These are phyloP conservation scores for Stylophora pistillata DNA, from an alignment of 64 coral and sea anemone species.

Conservation along the genomic window DNA sequence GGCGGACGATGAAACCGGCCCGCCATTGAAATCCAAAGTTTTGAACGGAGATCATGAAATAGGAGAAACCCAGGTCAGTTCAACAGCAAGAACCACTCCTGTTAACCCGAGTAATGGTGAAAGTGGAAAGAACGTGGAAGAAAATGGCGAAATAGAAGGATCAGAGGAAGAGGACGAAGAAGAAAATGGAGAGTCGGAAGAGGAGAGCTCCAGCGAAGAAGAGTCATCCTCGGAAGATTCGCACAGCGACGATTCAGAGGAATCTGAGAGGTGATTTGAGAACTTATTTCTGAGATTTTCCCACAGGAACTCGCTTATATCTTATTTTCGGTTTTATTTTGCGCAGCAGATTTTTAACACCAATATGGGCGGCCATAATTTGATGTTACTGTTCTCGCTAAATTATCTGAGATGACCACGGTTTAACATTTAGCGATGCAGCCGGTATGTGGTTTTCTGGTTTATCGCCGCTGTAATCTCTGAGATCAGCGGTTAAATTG, in stretches of 20 bases:
- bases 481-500: neutral
- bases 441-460: neutral
- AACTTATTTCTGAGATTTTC: neutral
- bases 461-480: neutral
- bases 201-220: neutral
- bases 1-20: neutral
- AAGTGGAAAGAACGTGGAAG: neutral
- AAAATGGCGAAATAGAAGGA: neutral
- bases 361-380: neutral
- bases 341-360: neutral
- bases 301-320: neutral
- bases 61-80: constrained; percentile 11
- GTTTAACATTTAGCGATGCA: neutral
- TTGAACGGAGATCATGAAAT: neutral
- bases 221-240: constrained; percentile 11
- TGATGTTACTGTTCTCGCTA: neutral
- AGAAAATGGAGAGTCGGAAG: neutral
- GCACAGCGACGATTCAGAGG: constrained; percentile 23
- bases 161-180: constrained; percentile 8
- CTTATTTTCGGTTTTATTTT: neutral
- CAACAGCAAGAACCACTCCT: neutral
- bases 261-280: neutral
- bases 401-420: neutral
- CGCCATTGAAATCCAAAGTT: neutral
- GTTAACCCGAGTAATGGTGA: neutral